Base-by-base conservation (phyloP, 2,888 invertebrate species). In the Crepidodera aurea region DNA sequence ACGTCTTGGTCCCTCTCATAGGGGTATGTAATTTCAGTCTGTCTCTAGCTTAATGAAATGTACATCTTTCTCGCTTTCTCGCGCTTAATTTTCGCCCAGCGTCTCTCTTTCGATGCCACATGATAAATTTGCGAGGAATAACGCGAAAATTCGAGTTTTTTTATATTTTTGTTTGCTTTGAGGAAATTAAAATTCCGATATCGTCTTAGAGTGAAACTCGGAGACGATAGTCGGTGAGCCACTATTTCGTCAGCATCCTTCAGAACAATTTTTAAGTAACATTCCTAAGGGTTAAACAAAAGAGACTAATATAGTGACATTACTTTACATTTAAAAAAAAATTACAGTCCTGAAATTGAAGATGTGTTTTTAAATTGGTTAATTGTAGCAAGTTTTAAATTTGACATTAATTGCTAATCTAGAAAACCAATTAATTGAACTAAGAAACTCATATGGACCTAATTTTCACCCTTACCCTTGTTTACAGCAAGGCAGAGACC, bases 1-100 rank as follows among this genome's bases (percentile, higher is more conserved):
- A 66, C 69, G 72, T 75, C 75, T 76, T 75, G 75, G 76, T 76
- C 76, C 72, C 75, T 78, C 78, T 79, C 76, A 77, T 77, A 76
- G 79, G 68, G 78, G 80, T 80, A 78, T 81, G 82, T 82, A 82
- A 82, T 82, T 81, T 82, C 81, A 81, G 81, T 82, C 81, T 81
- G 80, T 79, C 81, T 80, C 78, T 75, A 75, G 77, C 80, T 81
- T 81, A 81, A 82, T 81, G 81, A 81, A 81, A 82, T 80, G 79
- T 81, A 76, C 75, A 73, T 73, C 77, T 71, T 68, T 78, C 78
- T 78, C 78, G 64, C 73, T 79, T 77, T 67, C 62, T 60, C 71
- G 66, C 75, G 70, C 72, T 72, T 74, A 73, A 73, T 75, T 71
- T 72, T 71, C 57, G 65, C 3, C 69, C 67, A 64, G 65, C 71